These are phyloP conservation scores for Oryzias melastigma DNA, from an alignment of 2,113 vertebrate species.

Conservation along the genomic window DNA sequence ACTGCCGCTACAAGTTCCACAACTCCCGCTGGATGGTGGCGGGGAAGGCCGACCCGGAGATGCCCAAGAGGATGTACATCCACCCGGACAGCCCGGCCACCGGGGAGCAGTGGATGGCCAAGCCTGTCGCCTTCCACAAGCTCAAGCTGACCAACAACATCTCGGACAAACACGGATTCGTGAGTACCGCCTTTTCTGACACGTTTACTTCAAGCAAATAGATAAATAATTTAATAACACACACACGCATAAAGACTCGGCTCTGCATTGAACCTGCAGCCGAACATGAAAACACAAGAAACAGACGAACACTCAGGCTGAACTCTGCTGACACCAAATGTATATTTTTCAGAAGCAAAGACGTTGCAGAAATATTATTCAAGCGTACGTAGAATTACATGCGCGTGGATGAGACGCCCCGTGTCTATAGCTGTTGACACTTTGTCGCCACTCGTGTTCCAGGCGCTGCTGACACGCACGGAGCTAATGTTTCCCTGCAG, in stretches of 20 bases:
- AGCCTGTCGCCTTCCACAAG: slow-evolving; percentile 97
- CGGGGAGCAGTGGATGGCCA: slow-evolving; percentile 99
- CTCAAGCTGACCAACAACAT: slow-evolving; percentile 99
- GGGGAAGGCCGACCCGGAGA: slow-evolving; percentile 97
- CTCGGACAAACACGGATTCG: slow-evolving; percentile 98
- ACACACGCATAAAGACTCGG: neutral
- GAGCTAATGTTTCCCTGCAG: slow-evolving; percentile 34
- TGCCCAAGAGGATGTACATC: slow-evolving; percentile 99
- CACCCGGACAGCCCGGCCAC: slow-evolving; percentile 98
- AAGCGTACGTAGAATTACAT: too few relatives aligned
- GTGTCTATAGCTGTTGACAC: slow-evolving; percentile 16
- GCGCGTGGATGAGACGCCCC: neutral
- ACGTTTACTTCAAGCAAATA: neutral
- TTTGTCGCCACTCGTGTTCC: slow-evolving; percentile 36
- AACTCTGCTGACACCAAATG: neutral
- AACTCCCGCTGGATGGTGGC: slow-evolving; percentile 99
- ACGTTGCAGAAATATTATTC: neutral
- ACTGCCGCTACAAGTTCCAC: slow-evolving; percentile 98
- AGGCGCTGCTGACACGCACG: slow-evolving; percentile 11
- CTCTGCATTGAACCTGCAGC: neutral
- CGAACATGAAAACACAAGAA: neutral
- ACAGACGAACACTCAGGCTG: too few relatives aligned
- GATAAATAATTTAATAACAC: too few relatives aligned
- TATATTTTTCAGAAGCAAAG: neutral
- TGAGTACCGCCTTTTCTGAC: slow-evolving; percentile 76